Base-by-base conservation (phyloP, 1,140 invertebrate genomes). In the Drosophila serrata region DNA sequence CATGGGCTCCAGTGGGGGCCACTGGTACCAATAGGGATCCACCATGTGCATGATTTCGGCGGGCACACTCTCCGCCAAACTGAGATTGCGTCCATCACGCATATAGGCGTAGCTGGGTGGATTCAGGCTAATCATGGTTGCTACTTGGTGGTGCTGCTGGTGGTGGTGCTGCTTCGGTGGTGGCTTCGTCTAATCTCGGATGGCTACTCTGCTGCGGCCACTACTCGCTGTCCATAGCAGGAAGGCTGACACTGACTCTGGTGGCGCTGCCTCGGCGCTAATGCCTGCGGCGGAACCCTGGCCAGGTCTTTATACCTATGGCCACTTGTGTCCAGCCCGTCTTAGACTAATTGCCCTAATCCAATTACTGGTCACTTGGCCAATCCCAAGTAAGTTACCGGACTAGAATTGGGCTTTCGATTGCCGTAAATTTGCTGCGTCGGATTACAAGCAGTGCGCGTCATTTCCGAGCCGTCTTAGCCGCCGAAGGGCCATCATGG, bases 1-100 rank as follows among this genome's bases (percentile, higher is more conserved):
- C 33, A 97, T 82, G 15, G 96, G 96, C 91, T 97, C 96, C 93
- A 97, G 93, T 1, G 96, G 96, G 8, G 96, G 95, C 90, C 95
- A 97, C 85, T 96, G 95, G 81, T 94, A 95, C 96, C 96, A 97
- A 75, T 96, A 94, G 6, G 94, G 91, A 86, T 96, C 95, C 43
- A 97, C 93, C 90, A 96, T 90, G 79, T 96, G 94, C 39, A 96
- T 92, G 94, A 97, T 96, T n/a, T 96, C 96, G 24, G 94, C 93
- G 15, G 94, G 94, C 12, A 96, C 95, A 75, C 94, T 95, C 92
- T 96, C 96, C n/a, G 95, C 95, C 51, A 96, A 95, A 22, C 96
- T 96, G 42, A 95, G 92, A 90, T 97, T 97, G 46, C 93, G 93
- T 5, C 84, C 84, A 81, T 82, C 81, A 22, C 91, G 88, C 43